Conservation (phyloP, 2,888 invertebrate genomes). For the Epinotia nisella region DNA sequence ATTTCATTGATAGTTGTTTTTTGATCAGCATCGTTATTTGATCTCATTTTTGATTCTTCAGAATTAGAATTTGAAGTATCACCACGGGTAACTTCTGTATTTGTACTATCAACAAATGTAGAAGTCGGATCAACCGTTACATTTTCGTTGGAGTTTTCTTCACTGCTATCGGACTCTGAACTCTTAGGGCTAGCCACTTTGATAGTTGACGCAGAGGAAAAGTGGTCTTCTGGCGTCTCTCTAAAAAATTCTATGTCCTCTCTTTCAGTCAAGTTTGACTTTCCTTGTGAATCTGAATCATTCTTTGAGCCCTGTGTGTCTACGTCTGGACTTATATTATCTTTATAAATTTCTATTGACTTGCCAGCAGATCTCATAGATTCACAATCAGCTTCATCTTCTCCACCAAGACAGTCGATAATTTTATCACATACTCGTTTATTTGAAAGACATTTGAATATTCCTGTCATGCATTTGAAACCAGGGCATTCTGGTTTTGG, state of each 20-base stretch:
- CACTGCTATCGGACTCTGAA: slow-evolving; percentile 49
- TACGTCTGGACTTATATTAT: background rate
- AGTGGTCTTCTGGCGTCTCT: background rate
- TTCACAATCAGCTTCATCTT: slow-evolving; percentile 91
- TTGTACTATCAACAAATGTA: slow-evolving; percentile 45
- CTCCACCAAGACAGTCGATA: slow-evolving; percentile 91
- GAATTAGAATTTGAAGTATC: slow-evolving; percentile 53
- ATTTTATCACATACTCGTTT: slow-evolving; percentile 88
- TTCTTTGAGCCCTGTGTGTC: background rate
- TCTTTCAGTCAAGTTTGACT: background rate
- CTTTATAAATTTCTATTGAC: slow-evolving; percentile 39
- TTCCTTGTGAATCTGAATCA: background rate
- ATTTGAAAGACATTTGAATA: slow-evolving; percentile 87
- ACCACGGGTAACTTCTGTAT: slow-evolving; percentile 48
- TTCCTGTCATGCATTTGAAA: slow-evolving; percentile 87
- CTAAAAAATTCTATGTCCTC: background rate
- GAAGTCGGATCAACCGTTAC: slow-evolving; percentile 54
- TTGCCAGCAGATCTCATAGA: slow-evolving; percentile 50
- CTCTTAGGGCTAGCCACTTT: slow-evolving; percentile 56
- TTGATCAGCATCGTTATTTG: slow-evolving; percentile 49
- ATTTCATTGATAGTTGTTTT: slow-evolving; percentile 47
- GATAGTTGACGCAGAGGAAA: slow-evolving; percentile 58
- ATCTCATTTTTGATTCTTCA: slow-evolving; percentile 56
- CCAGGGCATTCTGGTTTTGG: slow-evolving; percentile 89
- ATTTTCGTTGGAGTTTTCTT: slow-evolving; percentile 51